A percentile compares a stretch with the other conserved stretches of the same genome.
phyloP scores from a whole-genome alignment of 2,113 vertebrate species.

The cat (Felis catus) region DNA sequence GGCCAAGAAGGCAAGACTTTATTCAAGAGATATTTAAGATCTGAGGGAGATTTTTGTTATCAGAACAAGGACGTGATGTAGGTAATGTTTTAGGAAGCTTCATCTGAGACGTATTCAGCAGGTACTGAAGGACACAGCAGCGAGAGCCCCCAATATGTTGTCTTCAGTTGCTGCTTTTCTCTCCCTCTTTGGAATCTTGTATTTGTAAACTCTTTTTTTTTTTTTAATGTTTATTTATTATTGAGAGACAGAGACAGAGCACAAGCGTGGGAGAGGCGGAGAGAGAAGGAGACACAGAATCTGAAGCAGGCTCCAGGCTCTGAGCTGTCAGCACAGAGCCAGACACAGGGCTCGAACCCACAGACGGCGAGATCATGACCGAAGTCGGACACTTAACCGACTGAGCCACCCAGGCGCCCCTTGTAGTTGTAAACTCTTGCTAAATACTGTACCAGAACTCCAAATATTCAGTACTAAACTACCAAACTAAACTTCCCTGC shows the following conservation, averaged over 20 bases:
- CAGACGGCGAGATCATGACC: too few species aligned
- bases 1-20: neutral
- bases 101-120: neutral
- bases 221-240: too few species aligned
- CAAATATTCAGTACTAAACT: neutral
- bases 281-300: too few species aligned
- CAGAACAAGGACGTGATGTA: neutral
- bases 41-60: neutral
- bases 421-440: neutral
- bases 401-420: too few species aligned
- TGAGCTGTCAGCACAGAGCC: too few species aligned
- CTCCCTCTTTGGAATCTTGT: neutral
- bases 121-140: neutral
- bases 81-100: neutral
- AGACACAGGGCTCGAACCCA: too few species aligned
- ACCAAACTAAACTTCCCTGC: neutral
- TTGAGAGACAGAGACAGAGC: too few species aligned
- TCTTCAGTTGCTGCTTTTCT: neutral
- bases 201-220: neutral
- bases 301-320: too few species aligned
- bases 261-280: too few species aligned
- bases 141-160: neutral
- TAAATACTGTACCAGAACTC: neutral
- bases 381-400: too few species aligned
- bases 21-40: neutral